Conservation (phyloP, 92 coral and sea anemone genomes). For the Palythoa grandiflora region DNA sequence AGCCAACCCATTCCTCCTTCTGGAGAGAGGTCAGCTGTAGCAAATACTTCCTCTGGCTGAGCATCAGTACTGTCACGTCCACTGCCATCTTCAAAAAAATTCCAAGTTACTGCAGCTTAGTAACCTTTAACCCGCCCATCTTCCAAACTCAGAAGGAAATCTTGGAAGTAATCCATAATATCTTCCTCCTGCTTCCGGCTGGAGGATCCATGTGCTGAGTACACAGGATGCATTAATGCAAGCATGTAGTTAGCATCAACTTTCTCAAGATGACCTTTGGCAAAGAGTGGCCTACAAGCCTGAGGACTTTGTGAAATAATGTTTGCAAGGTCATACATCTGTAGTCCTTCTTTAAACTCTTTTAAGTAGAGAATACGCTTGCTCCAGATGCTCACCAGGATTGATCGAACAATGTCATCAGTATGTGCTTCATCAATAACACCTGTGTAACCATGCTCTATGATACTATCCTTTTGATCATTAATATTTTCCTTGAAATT, state of each 20-base stretch:
- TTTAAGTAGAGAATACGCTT: conserved; percentile 39
- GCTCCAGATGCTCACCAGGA: conserved; percentile 53
- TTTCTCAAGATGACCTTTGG: conserved; percentile 5
- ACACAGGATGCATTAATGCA: conserved; percentile 53
- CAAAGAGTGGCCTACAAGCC: conserved; percentile 45
- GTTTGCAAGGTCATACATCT: conserved; percentile 37
- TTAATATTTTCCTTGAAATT: conserved; percentile 42
- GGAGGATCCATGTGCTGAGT: conserved; percentile 51
- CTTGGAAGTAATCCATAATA: conserved; percentile 65
- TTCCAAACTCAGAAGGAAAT: conserved; percentile 57
- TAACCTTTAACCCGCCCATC: conserved; percentile 53
- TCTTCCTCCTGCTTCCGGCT: conserved; percentile 52
- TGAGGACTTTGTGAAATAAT: conserved; percentile 19
- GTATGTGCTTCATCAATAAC: conserved; percentile 37
- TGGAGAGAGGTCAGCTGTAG: conserved; percentile 6
- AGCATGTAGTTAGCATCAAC: conserved; percentile 55
- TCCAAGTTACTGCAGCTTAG: conserved; percentile 51
- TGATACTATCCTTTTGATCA: conserved; percentile 42
- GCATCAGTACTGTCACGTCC: conserved; percentile 5
- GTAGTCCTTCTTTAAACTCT: conserved; percentile 50
- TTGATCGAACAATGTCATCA: conserved; percentile 56
- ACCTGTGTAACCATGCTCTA: conserved; percentile 67
- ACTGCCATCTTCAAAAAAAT: conserved; percentile 36
- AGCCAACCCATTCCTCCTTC: conserved; percentile 39
- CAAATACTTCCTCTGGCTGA: conserved; percentile 43